Base-by-base conservation (phyloP, 1,140 invertebrate genomes). In the Sycophaga agraensis region DNA sequence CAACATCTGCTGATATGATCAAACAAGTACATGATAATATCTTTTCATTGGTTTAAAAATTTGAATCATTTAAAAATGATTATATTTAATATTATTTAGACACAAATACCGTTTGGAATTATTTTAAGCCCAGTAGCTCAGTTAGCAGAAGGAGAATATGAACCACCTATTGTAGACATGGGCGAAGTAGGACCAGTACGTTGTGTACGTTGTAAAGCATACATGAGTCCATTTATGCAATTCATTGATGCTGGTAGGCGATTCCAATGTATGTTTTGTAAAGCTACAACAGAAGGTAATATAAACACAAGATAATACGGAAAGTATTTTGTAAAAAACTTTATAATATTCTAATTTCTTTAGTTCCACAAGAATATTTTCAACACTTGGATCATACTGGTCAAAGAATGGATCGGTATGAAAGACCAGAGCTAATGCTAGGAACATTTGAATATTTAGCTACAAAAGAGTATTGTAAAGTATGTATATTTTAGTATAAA, bases 161-260 rank as follows among this genome's bases (percentile, higher is more conserved):
- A 88, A 59, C 91, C 92, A 8, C 93, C 93, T 0, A 86, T 97
- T 45, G 87, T 96, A n/a, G 90, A 97, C 79, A 90, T 97, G 72
- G 95, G 96, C 16, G 90, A 91, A 35, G 82, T 93, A 69, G 97
- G 97, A 11, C 97, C 97, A 12, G 92, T 99, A 37, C 86, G 98
- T 24, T 99, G 98, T 78, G 87, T 91, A 64, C 85, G 98, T 45
- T 99, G 98, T 81, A 99, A 99, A 83, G 97, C 97, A 0, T 99
- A 99, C 78, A 99, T 99, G 92, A 96, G 92, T 77, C 96, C 97
- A 2, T 94, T 90, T 71, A 99, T 99, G 97, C 92, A 96, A 76
- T 99, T 99, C 76, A 88, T 98, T 57, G 98, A 99, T 82, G 96
- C 96, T 3, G 98, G 97, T 0, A 83, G 96, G 65, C 85, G 94